Percentiles rank a stretch among this genome's conserved stretches.
Evolutionary conservation across 2,888 invertebrate genomes (phyloP).

Genomic region (Subacronicta megacephala): DNA sequence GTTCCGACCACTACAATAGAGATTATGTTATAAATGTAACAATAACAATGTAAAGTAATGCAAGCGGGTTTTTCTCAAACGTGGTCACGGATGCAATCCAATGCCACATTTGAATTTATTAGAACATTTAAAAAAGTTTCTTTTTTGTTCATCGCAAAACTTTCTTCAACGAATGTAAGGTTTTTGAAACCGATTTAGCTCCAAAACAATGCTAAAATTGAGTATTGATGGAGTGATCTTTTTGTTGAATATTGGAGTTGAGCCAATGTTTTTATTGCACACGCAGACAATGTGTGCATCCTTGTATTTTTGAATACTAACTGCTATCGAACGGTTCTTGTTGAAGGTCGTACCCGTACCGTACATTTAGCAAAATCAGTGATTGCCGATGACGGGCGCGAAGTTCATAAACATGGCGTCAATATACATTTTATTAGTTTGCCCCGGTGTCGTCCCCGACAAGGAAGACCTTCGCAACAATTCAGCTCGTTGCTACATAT

Average conservation of each 20-base stretch:
- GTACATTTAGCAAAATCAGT: slow-evolving; percentile 57
- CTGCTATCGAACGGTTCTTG: slow-evolving; percentile 28
- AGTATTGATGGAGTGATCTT: slow-evolving; percentile 53
- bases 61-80: slow-evolving; percentile 19
- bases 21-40: slow-evolving; percentile 54
- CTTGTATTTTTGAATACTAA: slow-evolving; percentile 49
- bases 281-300: slow-evolving; percentile 26
- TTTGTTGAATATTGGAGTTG: slow-evolving; percentile 60
- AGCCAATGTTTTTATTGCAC: slow-evolving; percentile 59
- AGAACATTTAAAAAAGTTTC: slow-evolving; percentile 7
- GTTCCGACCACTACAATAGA: slow-evolving; percentile 67
- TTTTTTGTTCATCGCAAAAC: slow-evolving; percentile 11
- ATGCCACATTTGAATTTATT: slow-evolving; percentile 6
- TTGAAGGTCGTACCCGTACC: slow-evolving; percentile 57
- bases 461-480: slow-evolving; percentile 69
- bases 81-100: slow-evolving; percentile 8
- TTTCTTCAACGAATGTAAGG: slow-evolving; percentile 32
- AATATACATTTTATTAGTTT: slow-evolving; percentile 71
- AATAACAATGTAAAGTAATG: slow-evolving; percentile 53
- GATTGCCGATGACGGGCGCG: slow-evolving; percentile 59
- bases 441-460: slow-evolving; percentile 58
- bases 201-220: slow-evolving; percentile 35
- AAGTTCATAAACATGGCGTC: slow-evolving; percentile 63
- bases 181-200: slow-evolving; percentile 51
- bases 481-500: slow-evolving; percentile 71